Percentiles rank a stretch among this genome's conserved stretches.
These are phyloP conservation scores for Stigmatopora nigra DNA, from an alignment of 2,113 vertebrate genomes.

Conservation along the genomic window DNA sequence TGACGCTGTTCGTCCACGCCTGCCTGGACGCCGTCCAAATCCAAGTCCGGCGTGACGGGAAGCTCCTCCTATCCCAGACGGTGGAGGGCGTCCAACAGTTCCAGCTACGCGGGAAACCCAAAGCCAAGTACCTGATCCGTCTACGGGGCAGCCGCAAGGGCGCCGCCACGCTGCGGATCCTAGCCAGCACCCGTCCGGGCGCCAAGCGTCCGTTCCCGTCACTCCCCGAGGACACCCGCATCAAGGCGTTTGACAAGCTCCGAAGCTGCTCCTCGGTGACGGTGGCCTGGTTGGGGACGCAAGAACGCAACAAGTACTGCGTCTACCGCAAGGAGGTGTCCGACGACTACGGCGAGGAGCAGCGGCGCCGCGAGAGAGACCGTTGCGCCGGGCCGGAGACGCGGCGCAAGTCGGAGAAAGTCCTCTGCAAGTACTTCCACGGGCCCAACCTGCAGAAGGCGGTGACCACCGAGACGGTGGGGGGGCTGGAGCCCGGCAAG, in stretches of 20 bases:
- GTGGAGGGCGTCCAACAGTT: conserved; percentile 89
- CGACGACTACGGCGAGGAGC: conserved; percentile 78
- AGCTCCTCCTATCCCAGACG: conserved; percentile 83
- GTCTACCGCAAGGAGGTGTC: conserved; percentile 89
- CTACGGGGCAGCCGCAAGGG: conserved; percentile 87
- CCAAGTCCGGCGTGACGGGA: conserved; percentile 89
- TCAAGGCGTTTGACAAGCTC: conserved; percentile 95
- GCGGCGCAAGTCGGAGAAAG: conserved; percentile 89
- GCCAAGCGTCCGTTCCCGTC: conserved; percentile 90
- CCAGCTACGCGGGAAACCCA: conserved; percentile 87
- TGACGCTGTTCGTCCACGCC: conserved; percentile 83
- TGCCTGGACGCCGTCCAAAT: conserved; percentile 86
- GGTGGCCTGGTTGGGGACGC: conserved; percentile 92
- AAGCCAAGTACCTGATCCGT: conserved; percentile 89
- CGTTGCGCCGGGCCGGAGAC: conserved; percentile 88
- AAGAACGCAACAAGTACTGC: conserved; percentile 96
- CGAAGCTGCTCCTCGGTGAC: conserved; percentile 90
- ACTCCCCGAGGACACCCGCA: conserved; percentile 87
- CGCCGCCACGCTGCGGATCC: conserved; percentile 83
- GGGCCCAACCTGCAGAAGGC: conserved; percentile 92
- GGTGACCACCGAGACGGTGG: conserved; percentile 92
- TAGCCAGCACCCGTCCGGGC: conserved; percentile 81
- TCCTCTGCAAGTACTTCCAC: conserved; percentile 97
- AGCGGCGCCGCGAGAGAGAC: conserved; percentile 86
- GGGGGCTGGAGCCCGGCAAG: conserved; percentile 83